A percentile compares a stretch with the other conserved stretches of the same genome.
These are phyloP conservation scores for Coracias cyanogaster DNA, from an alignment of 2,797 vertebrate genomes.

Conservation along the genomic window DNA sequence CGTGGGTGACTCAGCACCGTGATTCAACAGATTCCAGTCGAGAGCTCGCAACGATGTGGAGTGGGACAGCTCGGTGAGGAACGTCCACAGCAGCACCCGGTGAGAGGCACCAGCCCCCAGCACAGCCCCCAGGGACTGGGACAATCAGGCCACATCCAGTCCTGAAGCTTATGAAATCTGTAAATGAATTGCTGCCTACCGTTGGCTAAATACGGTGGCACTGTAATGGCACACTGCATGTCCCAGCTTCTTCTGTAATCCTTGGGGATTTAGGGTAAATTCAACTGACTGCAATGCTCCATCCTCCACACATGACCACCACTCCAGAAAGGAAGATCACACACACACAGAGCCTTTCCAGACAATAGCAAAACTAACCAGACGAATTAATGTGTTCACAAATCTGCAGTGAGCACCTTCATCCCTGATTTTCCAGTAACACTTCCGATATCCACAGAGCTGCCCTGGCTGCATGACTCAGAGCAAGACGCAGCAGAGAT, in stretches of 20 bases:
- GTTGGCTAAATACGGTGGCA: background rate
- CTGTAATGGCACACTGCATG: background rate
- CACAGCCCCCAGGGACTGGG: background rate
- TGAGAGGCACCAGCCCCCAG: background rate
- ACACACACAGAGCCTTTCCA: background rate
- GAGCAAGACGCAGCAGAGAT: background rate
- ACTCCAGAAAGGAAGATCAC: background rate
- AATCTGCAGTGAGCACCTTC: background rate
- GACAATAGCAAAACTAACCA: background rate
- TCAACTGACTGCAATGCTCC: background rate
- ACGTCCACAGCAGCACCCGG: rapidly evolving
- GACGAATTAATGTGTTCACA: background rate
- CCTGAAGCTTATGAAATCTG: background rate
- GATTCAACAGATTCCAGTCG: background rate
- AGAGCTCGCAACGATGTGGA: rapidly evolving
- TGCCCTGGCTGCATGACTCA: background rate
- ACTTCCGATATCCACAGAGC: background rate
- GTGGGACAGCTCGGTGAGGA: background rate
- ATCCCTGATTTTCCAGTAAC: constrained; percentile 25
- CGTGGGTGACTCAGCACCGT: background rate
- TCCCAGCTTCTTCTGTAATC: background rate
- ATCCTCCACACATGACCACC: background rate
- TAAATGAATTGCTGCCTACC: background rate
- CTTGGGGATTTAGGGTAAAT: background rate
- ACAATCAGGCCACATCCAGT: rapidly evolving